These are phyloP conservation scores for Gerris buenoi DNA, from an alignment of 1,140 invertebrate genomes.

Conservation along the genomic window DNA sequence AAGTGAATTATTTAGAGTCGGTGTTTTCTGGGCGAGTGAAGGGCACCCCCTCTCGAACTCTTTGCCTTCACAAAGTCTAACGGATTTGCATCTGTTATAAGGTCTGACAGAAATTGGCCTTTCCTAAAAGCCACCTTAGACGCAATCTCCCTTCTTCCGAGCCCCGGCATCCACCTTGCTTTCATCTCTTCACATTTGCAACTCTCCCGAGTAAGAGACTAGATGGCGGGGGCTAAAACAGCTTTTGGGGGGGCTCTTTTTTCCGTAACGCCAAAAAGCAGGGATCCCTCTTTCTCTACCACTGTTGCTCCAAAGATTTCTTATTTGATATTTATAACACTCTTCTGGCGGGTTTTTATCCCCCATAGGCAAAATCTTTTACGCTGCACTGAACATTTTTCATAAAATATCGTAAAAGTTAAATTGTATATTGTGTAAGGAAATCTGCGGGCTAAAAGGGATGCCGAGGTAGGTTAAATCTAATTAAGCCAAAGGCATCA, in stretches of 20 bases:
- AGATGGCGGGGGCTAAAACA: too few species aligned
- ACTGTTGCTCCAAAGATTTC: too few species aligned
- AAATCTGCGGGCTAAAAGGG: too few species aligned
- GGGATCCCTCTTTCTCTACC: too few species aligned
- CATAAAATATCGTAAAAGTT: neutral
- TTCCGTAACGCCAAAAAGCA: too few species aligned
- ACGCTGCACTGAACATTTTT: neutral
- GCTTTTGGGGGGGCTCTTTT: neutral
- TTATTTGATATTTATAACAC: neutral
- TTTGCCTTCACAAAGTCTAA: too few species aligned
- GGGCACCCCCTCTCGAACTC: neutral
- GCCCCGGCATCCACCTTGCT: neutral
- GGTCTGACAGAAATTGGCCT: neutral
- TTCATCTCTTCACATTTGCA: neutral
- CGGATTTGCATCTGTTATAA: neutral
- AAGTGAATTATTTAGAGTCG: neutral
- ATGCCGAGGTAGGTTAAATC: too few species aligned
- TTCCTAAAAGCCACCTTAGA: neutral
- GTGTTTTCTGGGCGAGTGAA: neutral
- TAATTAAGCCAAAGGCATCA: too few species aligned
- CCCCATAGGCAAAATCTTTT: too few species aligned
- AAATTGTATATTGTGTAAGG: too few species aligned
- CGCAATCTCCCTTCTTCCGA: neutral
- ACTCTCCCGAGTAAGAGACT: neutral
- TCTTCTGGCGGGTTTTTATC: neutral